Evolutionary conservation across 2,888 invertebrate species (phyloP).

Genomic region (Philopedon plagiatum): DNA sequence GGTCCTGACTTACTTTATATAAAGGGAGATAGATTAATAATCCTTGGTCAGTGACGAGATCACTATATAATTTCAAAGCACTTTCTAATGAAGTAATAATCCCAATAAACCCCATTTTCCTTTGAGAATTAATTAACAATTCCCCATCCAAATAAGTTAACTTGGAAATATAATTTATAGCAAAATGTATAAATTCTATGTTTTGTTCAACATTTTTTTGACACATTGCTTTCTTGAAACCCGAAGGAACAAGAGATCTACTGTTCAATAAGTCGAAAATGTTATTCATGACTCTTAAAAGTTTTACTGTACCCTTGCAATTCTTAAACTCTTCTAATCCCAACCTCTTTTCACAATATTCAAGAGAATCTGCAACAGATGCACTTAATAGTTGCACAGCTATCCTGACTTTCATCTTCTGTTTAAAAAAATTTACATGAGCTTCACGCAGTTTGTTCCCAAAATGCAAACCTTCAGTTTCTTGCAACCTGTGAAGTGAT

Average conservation of each 20-base stretch:
- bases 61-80: conserved; percentile 20
- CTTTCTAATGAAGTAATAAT: conserved; percentile 28
- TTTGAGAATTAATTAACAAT: neutral
- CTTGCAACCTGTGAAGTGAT: conserved; percentile 10
- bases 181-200: neutral
- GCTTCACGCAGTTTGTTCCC: neutral
- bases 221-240: conserved; percentile 19
- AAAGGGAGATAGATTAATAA: conserved; percentile 41
- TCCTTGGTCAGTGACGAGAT: neutral
- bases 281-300: conserved; percentile 29
- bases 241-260: conserved; percentile 8
- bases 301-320: conserved; percentile 12
- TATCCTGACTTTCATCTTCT: too few species aligned
- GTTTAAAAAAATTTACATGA: too few species aligned
- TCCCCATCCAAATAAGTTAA: too few species aligned
- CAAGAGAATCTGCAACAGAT: conserved; percentile 30
- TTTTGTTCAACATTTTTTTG: conserved; percentile 19
- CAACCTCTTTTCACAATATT: neutral
- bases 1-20: conserved; percentile 52
- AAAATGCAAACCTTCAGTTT: conserved; percentile 17
- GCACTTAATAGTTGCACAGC: conserved; percentile 34
- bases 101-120: conserved; percentile 24
- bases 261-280: conserved; percentile 37
- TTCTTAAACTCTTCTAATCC: neutral
- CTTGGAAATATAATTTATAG: neutral